Evolutionary conservation across 2,888 invertebrate species (phyloP).

Genomic region (Margaritifera margaritifera): DNA sequence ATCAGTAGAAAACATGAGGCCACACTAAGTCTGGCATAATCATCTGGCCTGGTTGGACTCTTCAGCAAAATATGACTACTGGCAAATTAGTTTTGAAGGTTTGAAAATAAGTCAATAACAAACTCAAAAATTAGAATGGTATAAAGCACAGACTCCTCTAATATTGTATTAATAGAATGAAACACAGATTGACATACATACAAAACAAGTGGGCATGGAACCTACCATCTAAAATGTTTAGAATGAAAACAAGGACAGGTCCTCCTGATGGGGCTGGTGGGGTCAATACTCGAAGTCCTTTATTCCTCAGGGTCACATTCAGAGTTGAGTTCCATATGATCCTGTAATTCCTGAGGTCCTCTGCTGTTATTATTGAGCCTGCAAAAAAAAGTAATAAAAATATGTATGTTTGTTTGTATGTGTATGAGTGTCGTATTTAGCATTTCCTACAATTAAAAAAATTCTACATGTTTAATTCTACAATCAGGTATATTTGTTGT

Average conservation of each 20-base stretch:
- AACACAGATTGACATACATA: no score
- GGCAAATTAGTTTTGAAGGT: no score
- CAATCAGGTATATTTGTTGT: not conserved
- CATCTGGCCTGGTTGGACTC: no score
- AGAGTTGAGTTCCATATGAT: conserved; percentile 27
- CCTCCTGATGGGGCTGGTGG: conserved; percentile 62
- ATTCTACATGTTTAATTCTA: not conserved
- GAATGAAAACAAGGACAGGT: conserved; percentile 59
- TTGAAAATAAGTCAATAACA: no score
- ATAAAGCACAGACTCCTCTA: no score
- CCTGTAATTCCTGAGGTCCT: conserved; percentile 29
- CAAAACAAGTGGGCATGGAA: no score
- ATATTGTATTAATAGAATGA: no score
- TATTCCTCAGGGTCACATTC: conserved; percentile 36
- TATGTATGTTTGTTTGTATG: not conserved
- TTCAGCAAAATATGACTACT: no score
- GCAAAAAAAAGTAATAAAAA: conserved; percentile 12
- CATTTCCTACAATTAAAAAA: not conserved
- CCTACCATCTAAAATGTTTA: conserved; percentile 66
- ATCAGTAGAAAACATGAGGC: no score
- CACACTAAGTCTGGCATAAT: no score
- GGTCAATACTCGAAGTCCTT: conserved; percentile 36
- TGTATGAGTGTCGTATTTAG: no score
- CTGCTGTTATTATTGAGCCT: conserved; percentile 54
- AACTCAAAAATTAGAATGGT: no score